Base-by-base conservation (phyloP, 2,888 invertebrate genomes). In the Cosmia trapezina region DNA sequence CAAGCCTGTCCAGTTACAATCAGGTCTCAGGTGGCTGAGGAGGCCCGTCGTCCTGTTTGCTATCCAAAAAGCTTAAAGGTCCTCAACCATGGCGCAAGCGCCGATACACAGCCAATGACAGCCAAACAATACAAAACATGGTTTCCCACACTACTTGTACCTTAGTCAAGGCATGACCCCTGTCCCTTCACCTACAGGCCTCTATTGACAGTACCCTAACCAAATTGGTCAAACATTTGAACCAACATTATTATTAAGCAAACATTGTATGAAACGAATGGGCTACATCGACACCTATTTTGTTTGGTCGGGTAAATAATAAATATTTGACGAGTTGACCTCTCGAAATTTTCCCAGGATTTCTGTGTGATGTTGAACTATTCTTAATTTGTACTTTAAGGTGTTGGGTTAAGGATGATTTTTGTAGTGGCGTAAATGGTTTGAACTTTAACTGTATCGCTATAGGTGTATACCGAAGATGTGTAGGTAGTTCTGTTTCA, bases 211-310 rank as follows among this genome's bases (percentile, higher is more conserved):
- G 81, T 90, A 88, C 91, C 90, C 92, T 88, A 86, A 88, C 87
- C 84, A 86, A 88, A 89, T 88, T 89, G 87, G 85, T 86, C 89
- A 92, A 91, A 91, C 88, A 89, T 83, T 87, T 75, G 83, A 85
- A 49, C 83, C 81, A 81, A 84, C 81, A 81, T 76, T 66, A 80
- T 73, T 64, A 86, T 86, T 28, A 28, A 3, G 69, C 85, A 83
- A 89, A 86, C 89, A 85, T 87, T 88, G 84, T 88, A 89, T 89
- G 89, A 89, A 86, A 87, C 89, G 88, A 89, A 90, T 88, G 90
- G 91, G 89, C 90, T 88, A 91, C 92, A 90, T 91, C 91, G 90
- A 93, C 94, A 94, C 94, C 94, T 94, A 90, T 91, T 84, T 86
- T 91, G 88, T 92, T 93, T 92, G 89, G 85, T 62, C 61, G 87